phyloP scores from a whole-genome alignment of 2,797 vertebrate genomes.

The Hapalemur alaotrensis region DNA sequence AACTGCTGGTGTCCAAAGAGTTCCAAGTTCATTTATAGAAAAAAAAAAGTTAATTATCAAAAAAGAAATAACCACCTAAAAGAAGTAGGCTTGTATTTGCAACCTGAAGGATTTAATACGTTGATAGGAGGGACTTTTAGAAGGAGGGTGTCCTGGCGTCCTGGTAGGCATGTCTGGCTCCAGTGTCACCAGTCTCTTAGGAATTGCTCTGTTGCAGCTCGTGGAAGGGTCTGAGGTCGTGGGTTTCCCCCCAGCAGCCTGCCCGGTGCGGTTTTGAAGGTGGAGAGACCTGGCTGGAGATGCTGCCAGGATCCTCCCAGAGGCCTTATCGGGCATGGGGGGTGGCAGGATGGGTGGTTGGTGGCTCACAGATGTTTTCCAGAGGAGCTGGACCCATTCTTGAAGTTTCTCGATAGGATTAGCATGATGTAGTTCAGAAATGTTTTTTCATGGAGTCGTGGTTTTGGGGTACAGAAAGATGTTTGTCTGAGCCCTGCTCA shows the following conservation, averaged over 20 bases:
- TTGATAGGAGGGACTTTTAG: neutral
- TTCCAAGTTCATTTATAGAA: neutral
- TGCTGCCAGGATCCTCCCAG: fast-evolving
- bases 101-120: too few species aligned
- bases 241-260: neutral
- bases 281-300: neutral
- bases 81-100: neutral
- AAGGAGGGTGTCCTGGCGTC: neutral
- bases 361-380: neutral
- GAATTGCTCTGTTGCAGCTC: fast-evolving
- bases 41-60: neutral
- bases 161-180: neutral
- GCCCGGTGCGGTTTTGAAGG: neutral
- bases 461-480: neutral
- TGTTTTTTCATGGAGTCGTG: neutral
- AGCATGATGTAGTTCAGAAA: neutral
- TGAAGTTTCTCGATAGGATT: neutral
- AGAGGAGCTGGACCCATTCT: neutral
- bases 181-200: fast-evolving
- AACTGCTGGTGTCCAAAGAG: neutral
- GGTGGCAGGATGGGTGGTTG: too few species aligned
- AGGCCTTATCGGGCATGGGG: fast-evolving
- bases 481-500: neutral
- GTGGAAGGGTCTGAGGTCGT: neutral
- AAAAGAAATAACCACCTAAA: neutral